Evolutionary conservation across 2,797 vertebrate species (phyloP).

Genomic region (Okamejei kenojei): DNA sequence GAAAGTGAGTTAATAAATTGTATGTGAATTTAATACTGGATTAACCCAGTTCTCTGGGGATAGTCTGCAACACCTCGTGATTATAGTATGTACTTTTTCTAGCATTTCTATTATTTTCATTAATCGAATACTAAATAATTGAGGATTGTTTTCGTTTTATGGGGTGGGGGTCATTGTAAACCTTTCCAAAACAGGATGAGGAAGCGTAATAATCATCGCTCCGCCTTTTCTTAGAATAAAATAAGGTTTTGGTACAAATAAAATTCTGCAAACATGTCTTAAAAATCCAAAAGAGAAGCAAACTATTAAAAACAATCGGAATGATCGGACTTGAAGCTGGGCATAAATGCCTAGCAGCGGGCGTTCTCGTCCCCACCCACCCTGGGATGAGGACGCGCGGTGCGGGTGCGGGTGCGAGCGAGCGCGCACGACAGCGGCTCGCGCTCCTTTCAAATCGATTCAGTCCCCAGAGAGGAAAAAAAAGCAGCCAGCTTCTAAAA

Average conservation of each 20-base stretch:
- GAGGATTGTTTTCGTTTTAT: no score
- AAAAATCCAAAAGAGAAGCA: background rate
- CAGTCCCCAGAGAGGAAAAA: background rate
- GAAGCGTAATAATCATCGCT: background rate
- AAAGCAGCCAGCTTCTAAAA: background rate
- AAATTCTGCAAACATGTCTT: background rate
- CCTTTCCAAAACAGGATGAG: background rate
- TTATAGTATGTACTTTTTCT: background rate
- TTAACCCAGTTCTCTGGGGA: conserved; percentile 23
- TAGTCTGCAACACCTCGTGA: background rate
- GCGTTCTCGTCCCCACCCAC: background rate
- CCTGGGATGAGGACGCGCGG: background rate
- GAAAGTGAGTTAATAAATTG: background rate
- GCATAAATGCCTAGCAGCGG: background rate
- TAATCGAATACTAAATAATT: background rate
- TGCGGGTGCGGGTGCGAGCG: background rate
- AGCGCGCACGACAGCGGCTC: background rate
- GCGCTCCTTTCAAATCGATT: conserved; percentile 27
- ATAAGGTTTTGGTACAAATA: background rate
- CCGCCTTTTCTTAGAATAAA: no score
- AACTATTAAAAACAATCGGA: background rate
- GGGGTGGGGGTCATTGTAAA: background rate
- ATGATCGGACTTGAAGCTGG: background rate
- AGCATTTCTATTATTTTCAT: background rate
- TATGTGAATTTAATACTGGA: conserved; percentile 31